A percentile compares a stretch with the other conserved stretches of the same genome.
These are phyloP conservation scores for Babylonia areolata DNA, from an alignment of 1,140 invertebrate genomes.

Conservation along the genomic window DNA sequence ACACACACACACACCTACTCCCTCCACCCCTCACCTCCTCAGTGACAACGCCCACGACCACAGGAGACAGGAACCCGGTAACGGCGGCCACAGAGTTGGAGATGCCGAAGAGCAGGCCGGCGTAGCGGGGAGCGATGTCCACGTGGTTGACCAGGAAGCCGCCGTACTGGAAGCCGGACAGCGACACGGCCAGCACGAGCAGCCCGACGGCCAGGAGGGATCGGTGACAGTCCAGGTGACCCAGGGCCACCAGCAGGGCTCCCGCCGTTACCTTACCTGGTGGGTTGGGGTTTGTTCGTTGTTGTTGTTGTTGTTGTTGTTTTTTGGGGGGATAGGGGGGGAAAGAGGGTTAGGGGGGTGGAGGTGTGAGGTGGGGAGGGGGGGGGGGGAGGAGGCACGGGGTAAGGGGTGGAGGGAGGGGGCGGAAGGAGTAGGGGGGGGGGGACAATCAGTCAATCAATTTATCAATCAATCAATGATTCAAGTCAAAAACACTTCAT, in stretches of 20 bases:
- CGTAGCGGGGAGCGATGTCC: constrained; percentile 93
- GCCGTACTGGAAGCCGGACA: constrained; percentile 88
- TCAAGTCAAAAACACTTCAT: no score
- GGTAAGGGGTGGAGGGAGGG: no score
- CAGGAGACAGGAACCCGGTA: constrained; percentile 74
- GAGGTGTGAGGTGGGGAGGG: no score
- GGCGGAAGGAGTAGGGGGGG: no score
- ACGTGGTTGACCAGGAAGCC: constrained; percentile 92
- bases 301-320: no score
- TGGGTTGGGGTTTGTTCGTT: no score
- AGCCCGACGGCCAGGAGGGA: constrained; percentile 86
- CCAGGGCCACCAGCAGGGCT: constrained; percentile 70
- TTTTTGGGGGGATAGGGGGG: no score
- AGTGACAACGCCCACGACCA: constrained; percentile 72
- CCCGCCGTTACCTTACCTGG: constrained; percentile 72
- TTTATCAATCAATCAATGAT: no score
- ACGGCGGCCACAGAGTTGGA: constrained; percentile 74
- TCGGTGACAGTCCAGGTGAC: constrained; percentile 72
- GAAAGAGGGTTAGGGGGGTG: no score
- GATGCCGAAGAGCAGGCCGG: constrained; percentile 80
- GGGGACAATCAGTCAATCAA: no score
- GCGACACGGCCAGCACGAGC: constrained; percentile 85
- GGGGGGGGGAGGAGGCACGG: no score
- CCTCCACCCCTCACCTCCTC: constrained; percentile 54
- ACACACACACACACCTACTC: not conserved